Conservation (phyloP, 2,888 invertebrate species). For the Cephonodes hylas region DNA sequence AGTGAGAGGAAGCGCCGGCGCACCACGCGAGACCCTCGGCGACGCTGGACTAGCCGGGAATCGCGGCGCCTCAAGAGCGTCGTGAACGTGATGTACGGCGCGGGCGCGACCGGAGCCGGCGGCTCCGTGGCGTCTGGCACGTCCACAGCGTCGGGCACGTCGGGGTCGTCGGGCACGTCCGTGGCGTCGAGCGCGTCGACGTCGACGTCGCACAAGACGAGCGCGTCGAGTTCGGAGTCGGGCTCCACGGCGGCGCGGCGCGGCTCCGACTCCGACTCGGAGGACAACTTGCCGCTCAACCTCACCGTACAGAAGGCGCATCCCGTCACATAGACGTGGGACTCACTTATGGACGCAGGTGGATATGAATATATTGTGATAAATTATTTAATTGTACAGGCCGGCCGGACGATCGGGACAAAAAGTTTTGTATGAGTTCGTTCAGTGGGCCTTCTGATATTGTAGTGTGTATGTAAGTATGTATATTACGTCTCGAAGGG, state of each 20-base stretch:
- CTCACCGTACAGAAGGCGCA: slow-evolving; percentile 50
- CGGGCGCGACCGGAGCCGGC: slow-evolving; percentile 53
- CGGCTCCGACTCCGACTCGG: slow-evolving; percentile 47
- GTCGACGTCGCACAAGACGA: neutral
- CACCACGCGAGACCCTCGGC: neutral
- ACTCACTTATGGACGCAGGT: slow-evolving; percentile 17
- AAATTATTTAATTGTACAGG: slow-evolving; percentile 15
- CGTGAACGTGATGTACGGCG: slow-evolving; percentile 15
- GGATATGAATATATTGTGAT: slow-evolving; percentile 35
- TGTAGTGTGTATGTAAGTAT: neutral
- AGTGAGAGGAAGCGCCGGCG: neutral
- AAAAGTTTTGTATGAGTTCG: neutral
- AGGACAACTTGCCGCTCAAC: slow-evolving; percentile 65
- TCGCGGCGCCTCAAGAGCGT: neutral
- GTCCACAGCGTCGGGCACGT: slow-evolving; percentile 24
- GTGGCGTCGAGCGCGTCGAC: neutral
- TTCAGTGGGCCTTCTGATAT: neutral
- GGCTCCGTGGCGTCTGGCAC: slow-evolving; percentile 70
- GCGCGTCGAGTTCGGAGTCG: slow-evolving; percentile 23
- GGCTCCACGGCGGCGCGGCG: slow-evolving; percentile 65
- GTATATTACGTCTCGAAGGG: neutral
- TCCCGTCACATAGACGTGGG: slow-evolving; percentile 24
- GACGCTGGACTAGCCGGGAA: neutral
- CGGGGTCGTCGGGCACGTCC: neutral
- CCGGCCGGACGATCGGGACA: neutral